Evolutionary conservation across 2,113 vertebrate species (phyloP), one percentile per base, ranked within the genome.

Genomic region (Eleginops maclovinus): DNA sequence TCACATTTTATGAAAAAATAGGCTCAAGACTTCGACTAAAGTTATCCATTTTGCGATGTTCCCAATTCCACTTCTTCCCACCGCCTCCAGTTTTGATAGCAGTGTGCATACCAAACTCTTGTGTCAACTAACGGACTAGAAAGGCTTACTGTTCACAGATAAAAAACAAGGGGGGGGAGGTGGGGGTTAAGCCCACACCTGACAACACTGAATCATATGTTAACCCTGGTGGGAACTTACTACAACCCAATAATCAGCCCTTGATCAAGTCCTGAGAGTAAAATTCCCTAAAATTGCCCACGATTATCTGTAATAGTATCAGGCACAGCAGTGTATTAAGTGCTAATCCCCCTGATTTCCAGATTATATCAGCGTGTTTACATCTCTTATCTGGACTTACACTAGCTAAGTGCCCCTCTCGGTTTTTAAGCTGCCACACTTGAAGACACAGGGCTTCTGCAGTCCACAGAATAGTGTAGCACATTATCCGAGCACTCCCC

Each of bases 281-380:
- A 75, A 84, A 53, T 47, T 62, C 31, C 21, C 61, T 63, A 50
- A 75, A 77, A 81, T 76, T 74, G 16, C 28, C 31, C 15, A 69
- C n/a, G 47, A 62, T 78, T 76, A 87, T 87, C 72, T 87, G 72
- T 46, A 50, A 69, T 59, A 41, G 60, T 62, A 84, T 91, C 84
- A 79, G 28, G 62, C n/a, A 59, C 63, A 85, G 69, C 61, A 59
- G 61, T 77, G 74, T 56, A 79, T 89, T 83, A 80, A 64, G 58
- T 46, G 55, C 73, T 92, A 92, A 92, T 89, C 88, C 79, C 75
- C 54, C 17, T 55, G 63, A 78, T 86, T 86, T 84, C 55, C 44
- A 71, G 72, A 80, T 90, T 62, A 65, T 58, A 87, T 85, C 49
- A 47, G 19, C 13, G 26, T 90, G 81, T 90, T 89, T 87, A 82